These are phyloP conservation scores for Scaptomyza flava DNA, from an alignment of 2,888 invertebrate species.

Conservation along the genomic window DNA sequence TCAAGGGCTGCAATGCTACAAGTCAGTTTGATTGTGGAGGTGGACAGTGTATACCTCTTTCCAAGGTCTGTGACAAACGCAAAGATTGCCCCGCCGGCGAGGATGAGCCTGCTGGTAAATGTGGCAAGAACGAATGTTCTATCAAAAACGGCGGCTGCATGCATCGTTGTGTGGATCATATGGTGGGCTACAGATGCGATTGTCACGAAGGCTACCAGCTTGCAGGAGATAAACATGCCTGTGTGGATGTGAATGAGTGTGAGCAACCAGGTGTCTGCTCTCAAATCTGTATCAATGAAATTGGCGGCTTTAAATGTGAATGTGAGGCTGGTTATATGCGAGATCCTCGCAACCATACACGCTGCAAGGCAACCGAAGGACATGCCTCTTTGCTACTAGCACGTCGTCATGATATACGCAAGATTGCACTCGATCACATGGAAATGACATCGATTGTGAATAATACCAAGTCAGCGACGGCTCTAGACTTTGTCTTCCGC, in stretches of 20 bases:
- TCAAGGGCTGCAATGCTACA: slow-evolving; percentile 88
- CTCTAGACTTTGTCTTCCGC: slow-evolving; percentile 96
- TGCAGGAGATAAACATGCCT: slow-evolving; percentile 89
- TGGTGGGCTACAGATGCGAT: slow-evolving; percentile 91
- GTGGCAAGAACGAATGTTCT: slow-evolving; percentile 91
- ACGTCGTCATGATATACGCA: slow-evolving; percentile 94
- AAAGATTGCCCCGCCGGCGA: slow-evolving; percentile 95
- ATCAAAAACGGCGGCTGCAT: slow-evolving; percentile 94
- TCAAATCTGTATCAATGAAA: slow-evolving; percentile 95
- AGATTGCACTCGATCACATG: slow-evolving; percentile 95
- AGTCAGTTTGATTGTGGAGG: slow-evolving; percentile 94
- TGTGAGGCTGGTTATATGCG: slow-evolving; percentile 94
- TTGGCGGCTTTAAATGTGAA: slow-evolving; percentile 96
- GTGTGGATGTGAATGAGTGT: slow-evolving; percentile 97
- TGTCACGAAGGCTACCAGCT: slow-evolving; percentile 93
- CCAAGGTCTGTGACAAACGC: slow-evolving; percentile 92
- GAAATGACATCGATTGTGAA: slow-evolving; percentile 97
- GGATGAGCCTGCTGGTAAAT: slow-evolving; percentile 92
- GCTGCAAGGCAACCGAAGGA: slow-evolving; percentile 95
- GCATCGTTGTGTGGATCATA: slow-evolving; percentile 93
- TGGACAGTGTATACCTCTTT: slow-evolving; percentile 92
- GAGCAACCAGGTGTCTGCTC: slow-evolving; percentile 95
- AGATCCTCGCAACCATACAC: slow-evolving; percentile 92
- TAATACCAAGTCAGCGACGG: slow-evolving; percentile 95
- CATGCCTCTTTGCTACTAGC: slow-evolving; percentile 96